phyloP scores from a whole-genome alignment of 2,797 vertebrate species.

The Podarcis siculus region DNA sequence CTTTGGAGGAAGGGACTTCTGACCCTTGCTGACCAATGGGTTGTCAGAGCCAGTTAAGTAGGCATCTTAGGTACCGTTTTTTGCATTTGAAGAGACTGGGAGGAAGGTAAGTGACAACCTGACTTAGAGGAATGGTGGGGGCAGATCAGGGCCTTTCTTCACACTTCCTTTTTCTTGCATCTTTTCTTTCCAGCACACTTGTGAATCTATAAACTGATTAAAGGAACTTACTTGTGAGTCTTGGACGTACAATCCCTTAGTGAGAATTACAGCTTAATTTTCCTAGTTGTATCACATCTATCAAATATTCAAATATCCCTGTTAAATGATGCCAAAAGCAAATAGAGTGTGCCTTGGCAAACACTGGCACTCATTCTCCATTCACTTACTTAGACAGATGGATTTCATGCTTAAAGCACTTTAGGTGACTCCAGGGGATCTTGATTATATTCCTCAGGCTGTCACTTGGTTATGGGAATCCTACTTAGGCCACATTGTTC shows the following conservation, averaged over 20 bases:
- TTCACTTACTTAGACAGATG: conserved; percentile 27
- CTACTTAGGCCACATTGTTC: conserved; percentile 7
- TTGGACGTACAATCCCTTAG: not conserved
- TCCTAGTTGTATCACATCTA: not conserved
- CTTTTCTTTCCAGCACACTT: not conserved
- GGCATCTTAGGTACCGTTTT: no score
- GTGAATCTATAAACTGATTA: not conserved
- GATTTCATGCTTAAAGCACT: conserved; percentile 23
- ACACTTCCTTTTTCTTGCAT: no score
- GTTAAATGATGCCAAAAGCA: conserved; percentile 3
- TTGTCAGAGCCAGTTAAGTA: no score
- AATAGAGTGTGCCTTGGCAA: conserved; percentile 19
- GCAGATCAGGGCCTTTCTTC: no score
- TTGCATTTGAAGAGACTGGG: no score
- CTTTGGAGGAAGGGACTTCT: no score
- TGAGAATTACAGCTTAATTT: not conserved
- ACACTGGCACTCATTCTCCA: not conserved
- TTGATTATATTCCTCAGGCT: conserved; percentile 26
- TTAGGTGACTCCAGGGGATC: conserved; percentile 14
- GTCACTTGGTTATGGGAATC: conserved; percentile 14
- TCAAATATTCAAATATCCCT: not conserved
- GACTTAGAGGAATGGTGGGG: no score
- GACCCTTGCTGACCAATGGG: no score
- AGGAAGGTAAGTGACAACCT: no score
- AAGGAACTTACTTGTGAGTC: not conserved